Percentiles rank a stretch among this genome's conserved stretches.
phyloP scores from a whole-genome alignment of 2,888 invertebrate genomes.

The Agrotis clavis region DNA sequence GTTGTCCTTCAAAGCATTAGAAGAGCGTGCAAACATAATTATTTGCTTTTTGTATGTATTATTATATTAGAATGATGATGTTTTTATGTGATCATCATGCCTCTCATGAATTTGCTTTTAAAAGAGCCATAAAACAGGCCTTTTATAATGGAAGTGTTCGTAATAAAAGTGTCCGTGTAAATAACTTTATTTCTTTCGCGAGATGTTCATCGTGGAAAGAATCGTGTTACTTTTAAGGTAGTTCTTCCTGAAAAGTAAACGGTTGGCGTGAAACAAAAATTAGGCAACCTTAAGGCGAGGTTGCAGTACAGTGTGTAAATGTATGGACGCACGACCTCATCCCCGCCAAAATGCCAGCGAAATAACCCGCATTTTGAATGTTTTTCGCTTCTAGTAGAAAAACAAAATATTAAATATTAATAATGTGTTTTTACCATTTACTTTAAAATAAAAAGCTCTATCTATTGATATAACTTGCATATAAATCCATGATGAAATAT shows the following conservation, averaged over 20 bases:
- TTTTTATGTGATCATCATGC: conserved; percentile 46
- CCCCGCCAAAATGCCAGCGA: too few relatives aligned
- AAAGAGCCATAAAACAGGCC: conserved; percentile 43
- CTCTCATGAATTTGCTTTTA: conserved; percentile 40
- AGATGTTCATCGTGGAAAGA: conserved; percentile 13
- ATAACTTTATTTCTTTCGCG: conserved; percentile 37
- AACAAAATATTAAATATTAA: too few relatives aligned
- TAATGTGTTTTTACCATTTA: too few relatives aligned
- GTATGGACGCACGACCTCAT: too few relatives aligned
- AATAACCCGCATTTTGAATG: too few relatives aligned
- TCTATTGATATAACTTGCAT: too few relatives aligned
- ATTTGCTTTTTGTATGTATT: conserved; percentile 29
- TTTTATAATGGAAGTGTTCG: conserved; percentile 32
- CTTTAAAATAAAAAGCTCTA: too few relatives aligned
- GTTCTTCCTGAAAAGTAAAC: conserved; percentile 6
- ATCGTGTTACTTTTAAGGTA: conserved; percentile 6
- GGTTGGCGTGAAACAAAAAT: not conserved
- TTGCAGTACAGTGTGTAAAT: too few relatives aligned
- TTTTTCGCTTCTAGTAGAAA: too few relatives aligned
- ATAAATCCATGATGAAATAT: too few relatives aligned
- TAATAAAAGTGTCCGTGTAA: conserved; percentile 39
- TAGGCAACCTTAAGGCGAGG: too few relatives aligned
- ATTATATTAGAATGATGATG: conserved; percentile 42
- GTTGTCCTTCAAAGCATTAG: conserved; percentile 56
- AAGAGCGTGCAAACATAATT: conserved; percentile 34